These are phyloP conservation scores for Linnaemya tessellans DNA, from an alignment of 2,888 invertebrate species.

Conservation along the genomic window DNA sequence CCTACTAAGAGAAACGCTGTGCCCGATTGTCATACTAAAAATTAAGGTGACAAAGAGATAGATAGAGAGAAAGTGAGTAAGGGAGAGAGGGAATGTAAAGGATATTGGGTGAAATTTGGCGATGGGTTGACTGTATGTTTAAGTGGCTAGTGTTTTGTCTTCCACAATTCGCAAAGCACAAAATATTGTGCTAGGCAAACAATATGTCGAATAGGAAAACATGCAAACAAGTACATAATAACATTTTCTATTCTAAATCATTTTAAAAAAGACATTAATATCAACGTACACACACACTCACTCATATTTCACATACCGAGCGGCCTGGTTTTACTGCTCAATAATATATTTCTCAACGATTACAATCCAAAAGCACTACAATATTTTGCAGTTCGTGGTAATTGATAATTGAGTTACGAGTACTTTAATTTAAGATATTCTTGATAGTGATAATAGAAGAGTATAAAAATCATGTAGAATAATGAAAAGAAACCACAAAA, in stretches of 20 bases:
- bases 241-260: slow-evolving; percentile 26
- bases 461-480: slow-evolving; percentile 78
- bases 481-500: slow-evolving; percentile 76
- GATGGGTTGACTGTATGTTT: background rate
- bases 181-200: slow-evolving; percentile 24
- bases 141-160: background rate
- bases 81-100: background rate
- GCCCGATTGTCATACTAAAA: too few species aligned
- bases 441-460: slow-evolving; percentile 79
- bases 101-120: slow-evolving; percentile 22
- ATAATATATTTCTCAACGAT: slow-evolving; percentile 1
- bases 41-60: too few species aligned
- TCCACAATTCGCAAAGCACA: slow-evolving; percentile 40
- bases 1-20: too few species aligned
- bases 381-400: background rate
- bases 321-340: slow-evolving; percentile 17
- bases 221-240: slow-evolving; percentile 48
- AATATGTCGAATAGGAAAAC: slow-evolving; percentile 32
- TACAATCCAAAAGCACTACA: background rate
- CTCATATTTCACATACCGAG: slow-evolving; percentile 44
- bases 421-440: slow-evolving; percentile 73
- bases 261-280: slow-evolving; percentile 8
- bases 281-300: background rate
- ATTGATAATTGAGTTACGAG: slow-evolving; percentile 7
- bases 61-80: too few species aligned